phyloP scores from a whole-genome alignment of 1,140 invertebrate genomes.

The Cyclina sinensis region DNA sequence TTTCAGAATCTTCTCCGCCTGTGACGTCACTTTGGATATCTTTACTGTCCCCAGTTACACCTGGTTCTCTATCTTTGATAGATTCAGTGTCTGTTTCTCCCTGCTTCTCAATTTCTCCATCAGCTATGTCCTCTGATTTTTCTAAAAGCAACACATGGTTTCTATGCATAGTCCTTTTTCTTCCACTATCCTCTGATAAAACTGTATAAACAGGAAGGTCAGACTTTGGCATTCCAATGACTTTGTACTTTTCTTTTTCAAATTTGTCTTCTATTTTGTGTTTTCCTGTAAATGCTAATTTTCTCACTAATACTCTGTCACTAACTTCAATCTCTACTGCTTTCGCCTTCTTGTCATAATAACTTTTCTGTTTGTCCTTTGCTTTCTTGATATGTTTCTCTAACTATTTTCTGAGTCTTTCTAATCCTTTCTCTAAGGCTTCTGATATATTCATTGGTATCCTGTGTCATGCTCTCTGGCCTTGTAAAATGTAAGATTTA shows the following conservation, averaged over 20 bases:
- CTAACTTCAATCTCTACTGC: slow-evolving; percentile 1
- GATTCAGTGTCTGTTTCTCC: not conserved
- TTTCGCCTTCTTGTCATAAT: slow-evolving; percentile 31
- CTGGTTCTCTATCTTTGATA: not conserved
- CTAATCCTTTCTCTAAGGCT: not conserved
- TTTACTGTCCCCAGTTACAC: not conserved
- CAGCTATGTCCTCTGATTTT: not conserved
- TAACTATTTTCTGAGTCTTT: slow-evolving; percentile 14
- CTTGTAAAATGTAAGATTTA: slow-evolving; percentile 42
- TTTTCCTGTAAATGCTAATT: slow-evolving; percentile 19
- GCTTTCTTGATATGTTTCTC: slow-evolving; percentile 1
- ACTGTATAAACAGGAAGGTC: slow-evolving; percentile 44
- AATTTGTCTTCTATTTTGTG: slow-evolving; percentile 44
- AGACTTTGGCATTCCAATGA: slow-evolving; percentile 9
- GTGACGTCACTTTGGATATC: slow-evolving; percentile 4
- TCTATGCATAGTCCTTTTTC: slow-evolving; percentile 8
- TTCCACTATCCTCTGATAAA: not conserved
- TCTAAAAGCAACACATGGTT: slow-evolving; percentile 37
- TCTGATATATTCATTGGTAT: slow-evolving; percentile 12
- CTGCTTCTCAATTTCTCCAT: not conserved
- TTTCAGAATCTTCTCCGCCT: not conserved
- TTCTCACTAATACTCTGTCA: slow-evolving; percentile 39
- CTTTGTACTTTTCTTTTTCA: slow-evolving; percentile 14
- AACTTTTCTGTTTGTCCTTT: slow-evolving; percentile 17
- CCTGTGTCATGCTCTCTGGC: not conserved